A percentile compares a stretch with the other conserved stretches of the same genome.
phyloP scores from a whole-genome alignment of 92 coral and sea anemone genomes.

The Epizoanthus stellaris region DNA sequence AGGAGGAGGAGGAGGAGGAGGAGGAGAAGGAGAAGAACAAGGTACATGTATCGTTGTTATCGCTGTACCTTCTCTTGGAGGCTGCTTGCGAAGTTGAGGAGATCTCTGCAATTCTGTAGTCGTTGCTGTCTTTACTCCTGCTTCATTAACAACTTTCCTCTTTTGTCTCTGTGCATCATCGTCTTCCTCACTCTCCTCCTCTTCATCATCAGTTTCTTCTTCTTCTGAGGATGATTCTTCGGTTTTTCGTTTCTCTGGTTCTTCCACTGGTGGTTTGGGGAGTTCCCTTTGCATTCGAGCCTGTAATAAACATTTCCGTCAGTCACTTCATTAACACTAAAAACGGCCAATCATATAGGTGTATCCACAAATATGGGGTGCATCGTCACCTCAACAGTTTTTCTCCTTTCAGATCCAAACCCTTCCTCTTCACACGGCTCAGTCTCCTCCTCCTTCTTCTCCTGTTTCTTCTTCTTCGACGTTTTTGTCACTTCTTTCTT shows the following conservation, averaged over 20 bases:
- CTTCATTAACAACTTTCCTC: slow-evolving; percentile 10
- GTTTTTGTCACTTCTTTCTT: slow-evolving; percentile 42
- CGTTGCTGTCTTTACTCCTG: background rate
- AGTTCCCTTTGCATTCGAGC: slow-evolving; percentile 47
- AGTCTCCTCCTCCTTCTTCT: slow-evolving; percentile 35
- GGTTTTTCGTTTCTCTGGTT: slow-evolving; percentile 28
- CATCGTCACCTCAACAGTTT: background rate
- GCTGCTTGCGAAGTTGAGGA: background rate
- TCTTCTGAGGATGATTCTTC: slow-evolving; percentile 67
- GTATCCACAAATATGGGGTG: background rate
- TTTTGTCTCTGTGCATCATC: slow-evolving; percentile 40
- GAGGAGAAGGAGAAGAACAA: too few species aligned
- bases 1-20: too few species aligned
- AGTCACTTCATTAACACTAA: background rate
- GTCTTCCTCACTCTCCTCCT: slow-evolving; percentile 44
- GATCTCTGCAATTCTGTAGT: background rate
- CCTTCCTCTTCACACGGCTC: slow-evolving; percentile 35
- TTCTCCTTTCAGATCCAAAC: slow-evolving; percentile 26
- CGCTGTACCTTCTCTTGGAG: slow-evolving; percentile 11
- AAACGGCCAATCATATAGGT: background rate
- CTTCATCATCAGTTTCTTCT: slow-evolving; percentile 79
- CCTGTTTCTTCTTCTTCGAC: slow-evolving; percentile 30
- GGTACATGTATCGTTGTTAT: too few species aligned
- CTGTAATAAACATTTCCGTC: slow-evolving; percentile 24
- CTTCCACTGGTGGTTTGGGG: background rate